Conservation (phyloP, 2,888 invertebrate species). For the Cataglyphis albicans region DNA sequence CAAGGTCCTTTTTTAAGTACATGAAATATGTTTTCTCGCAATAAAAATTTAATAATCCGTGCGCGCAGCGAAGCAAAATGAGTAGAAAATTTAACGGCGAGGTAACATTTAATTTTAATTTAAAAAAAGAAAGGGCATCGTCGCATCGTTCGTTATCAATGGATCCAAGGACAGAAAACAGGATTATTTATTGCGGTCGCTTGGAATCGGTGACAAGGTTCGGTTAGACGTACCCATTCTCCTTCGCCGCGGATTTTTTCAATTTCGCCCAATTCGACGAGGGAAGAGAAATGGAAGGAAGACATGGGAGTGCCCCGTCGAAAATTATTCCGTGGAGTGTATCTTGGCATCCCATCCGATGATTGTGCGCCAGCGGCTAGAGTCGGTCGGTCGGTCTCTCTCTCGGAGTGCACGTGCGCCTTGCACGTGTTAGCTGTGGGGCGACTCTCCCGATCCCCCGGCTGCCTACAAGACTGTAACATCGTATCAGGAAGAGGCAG, state of each 20-base stretch:
- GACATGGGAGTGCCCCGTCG: slow-evolving; percentile 76
- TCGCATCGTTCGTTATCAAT: not conserved
- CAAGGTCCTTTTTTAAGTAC: not conserved
- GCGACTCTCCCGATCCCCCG: slow-evolving; percentile 84
- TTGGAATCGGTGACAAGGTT: slow-evolving; percentile 8
- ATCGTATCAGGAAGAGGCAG: slow-evolving; percentile 79
- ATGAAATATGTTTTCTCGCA: not conserved
- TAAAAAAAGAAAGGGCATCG: not conserved
- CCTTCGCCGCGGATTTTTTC: slow-evolving; percentile 61
- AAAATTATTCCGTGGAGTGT: slow-evolving; percentile 84
- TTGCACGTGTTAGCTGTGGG: slow-evolving; percentile 85
- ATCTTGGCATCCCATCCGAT: slow-evolving; percentile 85
- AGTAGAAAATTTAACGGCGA: not conserved
- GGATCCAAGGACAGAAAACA: not conserved
- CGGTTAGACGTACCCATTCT: slow-evolving; percentile 59
- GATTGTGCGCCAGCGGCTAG: slow-evolving; percentile 84
- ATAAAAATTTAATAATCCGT: not conserved
- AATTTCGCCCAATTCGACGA: slow-evolving; percentile 39
- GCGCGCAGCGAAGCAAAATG: not conserved
- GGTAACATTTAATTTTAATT: not conserved
- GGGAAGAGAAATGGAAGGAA: slow-evolving; percentile 55
- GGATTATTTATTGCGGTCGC: slow-evolving; percentile 32
- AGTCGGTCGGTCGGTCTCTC: slow-evolving; percentile 76
- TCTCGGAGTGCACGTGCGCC: slow-evolving; percentile 84
- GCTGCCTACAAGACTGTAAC: slow-evolving; percentile 82